Conservation (phyloP, 2,113 vertebrate species). For the Istiophorus platypterus region DNA sequence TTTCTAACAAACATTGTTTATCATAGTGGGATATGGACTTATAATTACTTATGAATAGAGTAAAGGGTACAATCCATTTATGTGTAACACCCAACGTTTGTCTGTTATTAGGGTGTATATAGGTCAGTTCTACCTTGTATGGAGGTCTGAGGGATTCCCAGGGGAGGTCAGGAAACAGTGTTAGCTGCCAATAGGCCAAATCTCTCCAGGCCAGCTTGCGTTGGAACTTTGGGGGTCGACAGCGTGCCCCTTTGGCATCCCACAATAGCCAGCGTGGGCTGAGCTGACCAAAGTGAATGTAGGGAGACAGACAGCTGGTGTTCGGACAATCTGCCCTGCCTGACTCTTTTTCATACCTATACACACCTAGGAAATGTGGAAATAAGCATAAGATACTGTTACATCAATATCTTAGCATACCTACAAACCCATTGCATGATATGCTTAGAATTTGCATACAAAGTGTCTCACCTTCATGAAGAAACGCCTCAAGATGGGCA, state of each 20-base stretch:
- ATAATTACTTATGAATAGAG: neutral
- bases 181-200: slow-evolving; percentile 83
- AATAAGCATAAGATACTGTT: neutral
- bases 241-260: slow-evolving; percentile 77
- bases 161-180: slow-evolving; percentile 81
- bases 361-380: slow-evolving; percentile 71
- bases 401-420: neutral
- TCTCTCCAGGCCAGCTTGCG: slow-evolving; percentile 84
- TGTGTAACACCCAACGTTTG: neutral
- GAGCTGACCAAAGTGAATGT: slow-evolving; percentile 84
- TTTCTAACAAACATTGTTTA: neutral
- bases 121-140: slow-evolving; percentile 71
- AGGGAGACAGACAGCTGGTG: slow-evolving; percentile 84
- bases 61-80: neutral
- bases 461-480: slow-evolving; percentile 75
- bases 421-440: neutral
- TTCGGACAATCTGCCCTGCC: slow-evolving; percentile 80
- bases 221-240: slow-evolving; percentile 80
- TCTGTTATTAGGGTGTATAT: neutral
- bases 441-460: neutral
- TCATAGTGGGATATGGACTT: neutral
- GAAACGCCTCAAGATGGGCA: slow-evolving; percentile 72
- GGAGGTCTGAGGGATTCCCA: slow-evolving; percentile 82
- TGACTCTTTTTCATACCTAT: slow-evolving; percentile 83
- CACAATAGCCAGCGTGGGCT: slow-evolving; percentile 80